Base-by-base conservation (phyloP, 2,888 invertebrate genomes). In the Chymomyza fuscimana region DNA sequence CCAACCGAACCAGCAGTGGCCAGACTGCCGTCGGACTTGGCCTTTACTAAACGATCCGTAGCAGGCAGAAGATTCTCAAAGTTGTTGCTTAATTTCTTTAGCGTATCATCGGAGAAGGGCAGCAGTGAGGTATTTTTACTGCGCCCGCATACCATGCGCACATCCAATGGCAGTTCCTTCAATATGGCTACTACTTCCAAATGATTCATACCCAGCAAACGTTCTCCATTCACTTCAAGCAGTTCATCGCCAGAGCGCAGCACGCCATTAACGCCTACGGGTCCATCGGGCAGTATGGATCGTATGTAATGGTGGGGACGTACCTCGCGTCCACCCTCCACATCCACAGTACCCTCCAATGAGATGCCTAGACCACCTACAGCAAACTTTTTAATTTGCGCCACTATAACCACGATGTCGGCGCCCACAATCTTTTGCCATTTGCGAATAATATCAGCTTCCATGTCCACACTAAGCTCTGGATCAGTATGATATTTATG, bases 251-350 rank as follows among this genome's bases (percentile, higher is more conserved):
- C 99, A 15, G 98, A 97, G 79, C 95, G 94, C 50, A 99, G 94
- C 62, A 95, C 94, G 5, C 95, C 96, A 89, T 98, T 98, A 79
- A 96, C 95, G 5, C 99, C 99, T 2, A 99, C 99, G 0, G 99
- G 99, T 1, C 99, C 99, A 92, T 99, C 98, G n/a, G 97, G 96
- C 85, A 99, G 93, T 87, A 99, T 98, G 66, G 98, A 98, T 80
- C 99, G 95, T 89, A 99, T 99, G 92, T 99, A 99, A 93, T 99
- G 99, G 92, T 99, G 99, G 2, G 99, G 99, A 70, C 99, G 94
- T 58, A 99, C 97, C 93, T 99, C 99, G 69, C 97, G 95, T 0
- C 99, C 99, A 0, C 99, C 99, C 89, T 97, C 96, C 66, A 99
- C 98, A 91, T 99, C 99, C 54, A 99, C 99, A 0, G 99, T 99